Percentiles rank a stretch among this genome's conserved stretches.
These are phyloP conservation scores for Micromesistius poutassou DNA, from an alignment of 2,797 vertebrate genomes.

Conservation along the genomic window DNA sequence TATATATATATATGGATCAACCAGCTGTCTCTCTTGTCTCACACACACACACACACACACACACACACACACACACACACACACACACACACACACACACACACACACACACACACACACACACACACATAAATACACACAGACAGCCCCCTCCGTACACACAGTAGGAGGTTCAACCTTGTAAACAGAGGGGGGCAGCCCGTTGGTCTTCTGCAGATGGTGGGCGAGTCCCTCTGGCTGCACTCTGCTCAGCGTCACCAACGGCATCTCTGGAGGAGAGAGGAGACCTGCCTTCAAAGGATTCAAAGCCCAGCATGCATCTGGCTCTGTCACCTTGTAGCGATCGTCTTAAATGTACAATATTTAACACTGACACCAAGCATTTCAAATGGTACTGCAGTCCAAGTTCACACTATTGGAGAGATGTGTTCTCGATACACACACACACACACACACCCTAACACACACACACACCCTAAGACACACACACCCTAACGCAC, in stretches of 20 bases:
- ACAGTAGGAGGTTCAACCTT: constrained; percentile 34
- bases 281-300: not conserved
- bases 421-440: no score
- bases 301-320: not conserved
- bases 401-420: no score
- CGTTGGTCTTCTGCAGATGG: constrained; percentile 13
- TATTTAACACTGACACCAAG: not conserved
- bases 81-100: not conserved
- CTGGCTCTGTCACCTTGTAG: not conserved
- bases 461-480: not conserved
- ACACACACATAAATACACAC: not conserved
- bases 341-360: not conserved
- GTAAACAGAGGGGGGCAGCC: not conserved
- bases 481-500: constrained; percentile 12
- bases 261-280: constrained; percentile 47
- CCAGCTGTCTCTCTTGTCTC: no score
- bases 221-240: constrained; percentile 43
- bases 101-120: not conserved
- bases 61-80: not conserved
- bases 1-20: not conserved
- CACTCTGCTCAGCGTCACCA: constrained; percentile 46
- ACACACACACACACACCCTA: not conserved
- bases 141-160: not conserved
- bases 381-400: no score
- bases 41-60: not conserved